Base-by-base conservation (phyloP, 2,797 vertebrate genomes). In the Acanthiza pusilla region DNA sequence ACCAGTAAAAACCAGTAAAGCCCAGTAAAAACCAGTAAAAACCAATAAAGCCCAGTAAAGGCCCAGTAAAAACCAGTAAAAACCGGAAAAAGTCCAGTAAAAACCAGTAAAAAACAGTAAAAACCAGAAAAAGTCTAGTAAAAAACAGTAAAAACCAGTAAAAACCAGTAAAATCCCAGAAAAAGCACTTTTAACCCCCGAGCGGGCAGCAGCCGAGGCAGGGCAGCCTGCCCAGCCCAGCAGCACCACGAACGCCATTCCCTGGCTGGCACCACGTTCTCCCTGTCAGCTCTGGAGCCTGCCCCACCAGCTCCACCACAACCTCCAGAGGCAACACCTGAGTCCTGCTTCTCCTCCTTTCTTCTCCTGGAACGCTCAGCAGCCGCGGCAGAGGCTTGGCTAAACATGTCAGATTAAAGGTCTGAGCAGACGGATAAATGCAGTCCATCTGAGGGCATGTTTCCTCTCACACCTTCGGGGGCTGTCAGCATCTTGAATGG, bases 351-450 rank as follows among this genome's bases (percentile, higher is more conserved):
- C 70, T 83, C 73, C 61, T 68, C 7, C 85, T 91, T 95, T 78
- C 86, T 66, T 55, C 82, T 91, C 72, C 61, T 97, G 91, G 89
- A 97, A 63, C 50, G 0, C 88, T 93, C 74, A 67, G 89, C 76
- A 51, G 90, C 60, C 47, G 10, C 91, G 83, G 86, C 88, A 36
- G 94, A 94, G 95, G 42, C 75, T 96, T 96, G 82, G 36, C 93
- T 92, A 91, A 95, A 95, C 94, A 94, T 90, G 94, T 96, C 95
- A 96, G 91, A 96, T 95, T 95, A 96, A 96, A 97, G 75, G 72
- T 91, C 92, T 54, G 55, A 86, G 78, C 90, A 93, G 92, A 89
- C 43, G 40, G 85, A 89, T 97, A 65, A 91, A 88, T 93, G 91
- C 93, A 96, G 95, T 96, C 91, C 93, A 79, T 96, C 93, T 68